These are phyloP conservation scores for Phylloscopus trochiloides DNA, from an alignment of 2,113 vertebrate genomes.

Conservation along the genomic window DNA sequence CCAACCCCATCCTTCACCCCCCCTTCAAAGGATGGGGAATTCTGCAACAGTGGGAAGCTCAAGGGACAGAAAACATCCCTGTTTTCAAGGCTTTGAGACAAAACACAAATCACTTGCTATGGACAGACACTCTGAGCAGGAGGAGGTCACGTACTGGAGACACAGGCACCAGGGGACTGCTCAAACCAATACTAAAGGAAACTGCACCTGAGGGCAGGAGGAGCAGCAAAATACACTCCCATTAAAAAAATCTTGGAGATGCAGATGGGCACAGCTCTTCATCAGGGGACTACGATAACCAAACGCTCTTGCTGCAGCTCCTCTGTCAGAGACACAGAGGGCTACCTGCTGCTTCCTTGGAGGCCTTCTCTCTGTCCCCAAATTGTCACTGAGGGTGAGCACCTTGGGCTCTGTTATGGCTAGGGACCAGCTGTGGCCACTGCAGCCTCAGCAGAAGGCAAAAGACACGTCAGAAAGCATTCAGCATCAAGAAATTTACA, in stretches of 20 bases:
- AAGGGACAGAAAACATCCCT: background rate
- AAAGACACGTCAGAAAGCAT: background rate
- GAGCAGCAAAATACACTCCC: background rate
- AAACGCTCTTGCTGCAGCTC: background rate
- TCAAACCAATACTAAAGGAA: background rate
- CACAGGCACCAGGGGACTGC: background rate
- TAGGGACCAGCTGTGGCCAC: background rate
- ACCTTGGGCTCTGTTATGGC: background rate
- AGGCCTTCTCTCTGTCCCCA: background rate
- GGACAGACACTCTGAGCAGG: background rate
- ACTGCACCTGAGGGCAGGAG: background rate
- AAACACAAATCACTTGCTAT: background rate
- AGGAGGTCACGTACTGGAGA: background rate
- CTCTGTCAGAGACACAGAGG: rapidly evolving
- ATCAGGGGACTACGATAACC: rapidly evolving
- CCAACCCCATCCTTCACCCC: background rate
- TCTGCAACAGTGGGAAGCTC: background rate
- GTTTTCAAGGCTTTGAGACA: background rate
- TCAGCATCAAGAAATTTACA: background rate
- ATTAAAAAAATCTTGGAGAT: rapidly evolving
- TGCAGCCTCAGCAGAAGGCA: background rate
- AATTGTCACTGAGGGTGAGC: rapidly evolving
- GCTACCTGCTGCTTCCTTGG: background rate
- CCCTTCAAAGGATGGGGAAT: background rate
- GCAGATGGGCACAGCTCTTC: background rate